Conservation (phyloP, 2,888 invertebrate species). For the Oscheius sp. region DNA sequence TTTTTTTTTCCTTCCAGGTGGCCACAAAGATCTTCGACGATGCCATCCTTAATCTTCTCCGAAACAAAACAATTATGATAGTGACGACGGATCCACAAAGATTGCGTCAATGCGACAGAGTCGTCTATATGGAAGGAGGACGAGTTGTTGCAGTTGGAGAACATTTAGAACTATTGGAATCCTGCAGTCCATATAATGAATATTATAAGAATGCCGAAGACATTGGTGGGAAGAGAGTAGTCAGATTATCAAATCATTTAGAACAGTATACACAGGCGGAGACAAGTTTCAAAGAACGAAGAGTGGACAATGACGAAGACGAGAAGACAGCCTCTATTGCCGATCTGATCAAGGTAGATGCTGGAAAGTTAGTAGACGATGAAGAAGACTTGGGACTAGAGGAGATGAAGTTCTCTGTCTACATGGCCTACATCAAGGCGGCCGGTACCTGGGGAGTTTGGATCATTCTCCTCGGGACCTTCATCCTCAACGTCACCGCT, state of each 20-base stretch:
- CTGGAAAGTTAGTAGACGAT: conserved; percentile 71
- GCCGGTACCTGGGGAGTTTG: conserved; percentile 73
- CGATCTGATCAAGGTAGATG: conserved; percentile 9
- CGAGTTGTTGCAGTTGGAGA: conserved; percentile 75
- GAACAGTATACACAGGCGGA: conserved; percentile 13
- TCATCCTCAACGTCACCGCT: conserved; percentile 74
- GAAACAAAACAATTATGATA: conserved; percentile 71
- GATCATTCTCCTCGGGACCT: conserved; percentile 68
- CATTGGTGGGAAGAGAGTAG: neutral
- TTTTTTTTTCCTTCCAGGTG: conserved; percentile 70
- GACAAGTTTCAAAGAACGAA: neutral
- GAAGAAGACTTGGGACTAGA: conserved; percentile 68
- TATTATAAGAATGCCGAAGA: conserved; percentile 29
- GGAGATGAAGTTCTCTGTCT: conserved; percentile 55
- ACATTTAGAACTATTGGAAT: conserved; percentile 74
- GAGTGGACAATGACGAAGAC: neutral
- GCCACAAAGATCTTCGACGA: conserved; percentile 75
- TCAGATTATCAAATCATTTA: neutral
- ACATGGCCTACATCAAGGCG: conserved; percentile 74
- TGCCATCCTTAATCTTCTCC: conserved; percentile 70
- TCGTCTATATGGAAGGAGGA: conserved; percentile 76
- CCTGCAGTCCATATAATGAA: conserved; percentile 33
- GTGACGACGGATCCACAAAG: conserved; percentile 74
- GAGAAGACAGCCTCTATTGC: neutral
- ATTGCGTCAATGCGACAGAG: conserved; percentile 76